phyloP scores from a whole-genome alignment of 2,888 invertebrate species.

The Megaustenia siamemsis region DNA sequence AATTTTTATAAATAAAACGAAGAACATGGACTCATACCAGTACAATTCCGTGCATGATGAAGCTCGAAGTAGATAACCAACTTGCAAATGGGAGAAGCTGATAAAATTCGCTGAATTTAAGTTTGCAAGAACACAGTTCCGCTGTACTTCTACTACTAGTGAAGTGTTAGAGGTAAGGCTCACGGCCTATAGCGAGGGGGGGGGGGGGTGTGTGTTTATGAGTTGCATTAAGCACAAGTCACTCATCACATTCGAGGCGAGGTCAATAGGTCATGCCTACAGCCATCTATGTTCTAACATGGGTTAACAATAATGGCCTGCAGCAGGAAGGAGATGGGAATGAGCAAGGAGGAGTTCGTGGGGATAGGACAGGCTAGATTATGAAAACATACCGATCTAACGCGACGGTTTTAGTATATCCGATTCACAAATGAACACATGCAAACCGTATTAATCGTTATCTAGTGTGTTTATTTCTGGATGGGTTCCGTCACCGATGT shows the following conservation, averaged over 20 bases:
- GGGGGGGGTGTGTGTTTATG: not conserved
- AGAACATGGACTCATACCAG: conserved; percentile 28
- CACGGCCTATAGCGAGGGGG: too few relatives aligned
- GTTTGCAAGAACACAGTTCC: not conserved
- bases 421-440: too few relatives aligned
- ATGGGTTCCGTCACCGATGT: too few relatives aligned
- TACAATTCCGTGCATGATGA: not conserved
- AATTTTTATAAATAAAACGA: too few relatives aligned
- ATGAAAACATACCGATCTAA: not conserved
- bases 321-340: not conserved
- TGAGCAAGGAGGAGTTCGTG: not conserved
- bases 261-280: not conserved
- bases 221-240: not conserved
- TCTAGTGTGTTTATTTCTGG: too few relatives aligned
- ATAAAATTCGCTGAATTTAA: not conserved
- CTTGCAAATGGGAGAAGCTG: too few relatives aligned
- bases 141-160: not conserved
- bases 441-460: too few relatives aligned
- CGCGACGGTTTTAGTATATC: too few relatives aligned
- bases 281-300: not conserved
- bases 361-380: not conserved
- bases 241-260: not conserved
- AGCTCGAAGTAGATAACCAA: too few relatives aligned
- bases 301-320: not conserved
- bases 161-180: too few relatives aligned